phyloP scores from a whole-genome alignment of 2,888 invertebrate species.

The Apodemia zela region DNA sequence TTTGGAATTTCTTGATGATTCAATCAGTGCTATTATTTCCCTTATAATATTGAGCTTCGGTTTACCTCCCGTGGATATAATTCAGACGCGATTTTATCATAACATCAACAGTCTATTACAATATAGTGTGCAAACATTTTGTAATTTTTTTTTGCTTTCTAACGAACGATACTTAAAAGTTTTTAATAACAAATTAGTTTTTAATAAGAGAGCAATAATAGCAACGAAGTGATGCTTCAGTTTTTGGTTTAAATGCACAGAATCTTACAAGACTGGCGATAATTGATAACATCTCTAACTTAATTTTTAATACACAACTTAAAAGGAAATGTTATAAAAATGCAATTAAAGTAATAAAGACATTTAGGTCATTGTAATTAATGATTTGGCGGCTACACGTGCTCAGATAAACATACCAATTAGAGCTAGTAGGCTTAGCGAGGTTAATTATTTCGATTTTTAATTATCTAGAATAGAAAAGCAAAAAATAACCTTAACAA shows the following conservation, averaged over 20 bases:
- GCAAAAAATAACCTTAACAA: not conserved
- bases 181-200: no score
- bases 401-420: constrained; percentile 6
- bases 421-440: not conserved
- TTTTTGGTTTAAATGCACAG: not conserved
- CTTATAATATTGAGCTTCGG: no score
- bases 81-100: no score
- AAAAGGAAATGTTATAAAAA: not conserved
- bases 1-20: no score
- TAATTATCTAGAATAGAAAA: constrained; percentile 9
- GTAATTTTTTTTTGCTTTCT: no score
- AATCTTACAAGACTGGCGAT: not conserved
- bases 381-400: not conserved
- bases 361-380: constrained; percentile 8
- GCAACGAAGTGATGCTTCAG: no score
- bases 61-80: no score
- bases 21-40: no score
- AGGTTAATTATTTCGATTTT: constrained; percentile 1
- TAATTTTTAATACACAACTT: not conserved
- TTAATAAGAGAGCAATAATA: no score
- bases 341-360: not conserved
- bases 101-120: no score
- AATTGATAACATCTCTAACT: not conserved
- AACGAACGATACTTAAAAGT: no score
- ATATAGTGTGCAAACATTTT: no score